Evolutionary conservation across 92 coral and sea anemone genomes (phyloP).

Genomic region (Epizoanthus illoricatus): DNA sequence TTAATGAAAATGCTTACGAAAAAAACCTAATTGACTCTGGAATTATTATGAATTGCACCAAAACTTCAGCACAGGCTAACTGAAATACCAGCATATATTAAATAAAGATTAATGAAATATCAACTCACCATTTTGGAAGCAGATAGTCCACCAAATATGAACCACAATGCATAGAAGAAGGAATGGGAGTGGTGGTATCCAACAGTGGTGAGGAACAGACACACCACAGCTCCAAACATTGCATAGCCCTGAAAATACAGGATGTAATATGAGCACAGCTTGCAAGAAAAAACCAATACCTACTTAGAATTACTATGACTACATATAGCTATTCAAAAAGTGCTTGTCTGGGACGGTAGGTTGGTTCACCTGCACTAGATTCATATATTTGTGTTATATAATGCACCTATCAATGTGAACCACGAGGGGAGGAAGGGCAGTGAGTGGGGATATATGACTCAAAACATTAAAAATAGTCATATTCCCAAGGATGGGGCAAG

Average conservation of each 20-base stretch:
- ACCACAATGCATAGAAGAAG: constrained; percentile 89
- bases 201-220: constrained; percentile 87
- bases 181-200: constrained; percentile 95
- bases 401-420: too few species aligned
- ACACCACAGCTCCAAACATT: constrained; percentile 83
- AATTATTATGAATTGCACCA: too few species aligned
- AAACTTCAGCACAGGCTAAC: too few species aligned
- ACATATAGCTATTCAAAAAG: background rate
- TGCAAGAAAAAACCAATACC: background rate
- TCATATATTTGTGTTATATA: too few species aligned
- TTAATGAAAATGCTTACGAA: background rate
- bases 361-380: too few species aligned
- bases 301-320: background rate
- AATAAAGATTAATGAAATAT: too few species aligned
- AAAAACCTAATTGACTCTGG: too few species aligned
- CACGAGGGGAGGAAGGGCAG: too few species aligned
- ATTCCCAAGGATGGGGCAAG: too few species aligned
- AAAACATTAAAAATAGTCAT: too few species aligned
- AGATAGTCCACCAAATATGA: constrained; percentile 95
- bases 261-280: background rate
- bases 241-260: constrained; percentile 80
- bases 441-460: too few species aligned
- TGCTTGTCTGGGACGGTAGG: background rate
- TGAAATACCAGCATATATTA: too few species aligned
- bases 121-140: constrained; percentile 85